Conservation (phyloP, 2,113 vertebrate species). For the Chroicocephalus ridibundus region DNA sequence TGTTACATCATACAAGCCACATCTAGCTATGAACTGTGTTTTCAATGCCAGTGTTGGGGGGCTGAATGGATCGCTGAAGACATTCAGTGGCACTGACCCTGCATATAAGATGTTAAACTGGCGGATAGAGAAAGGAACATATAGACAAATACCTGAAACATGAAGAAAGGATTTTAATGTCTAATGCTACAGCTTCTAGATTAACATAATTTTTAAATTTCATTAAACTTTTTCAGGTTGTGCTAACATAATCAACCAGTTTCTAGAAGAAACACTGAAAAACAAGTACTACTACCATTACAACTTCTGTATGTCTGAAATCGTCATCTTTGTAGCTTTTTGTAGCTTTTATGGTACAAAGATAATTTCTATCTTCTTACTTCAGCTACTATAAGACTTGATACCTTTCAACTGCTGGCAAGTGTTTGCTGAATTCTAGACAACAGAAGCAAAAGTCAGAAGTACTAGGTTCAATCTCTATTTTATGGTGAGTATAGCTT, state of each 20-base stretch:
- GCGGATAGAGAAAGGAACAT: not conserved
- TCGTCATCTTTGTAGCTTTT: not conserved
- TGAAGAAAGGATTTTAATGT: not conserved
- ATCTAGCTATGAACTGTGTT: not conserved
- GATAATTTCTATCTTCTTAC: not conserved
- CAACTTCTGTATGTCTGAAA: not conserved
- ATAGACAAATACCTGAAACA: not conserved
- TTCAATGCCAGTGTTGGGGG: not conserved
- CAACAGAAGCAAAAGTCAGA: not conserved
- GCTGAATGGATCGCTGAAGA: not conserved
- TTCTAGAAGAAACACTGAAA: not conserved
- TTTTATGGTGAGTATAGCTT: not conserved
- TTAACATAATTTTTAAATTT: not conserved
- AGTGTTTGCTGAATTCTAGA: not conserved
- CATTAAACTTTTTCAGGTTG: not conserved
- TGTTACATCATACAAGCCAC: not conserved
- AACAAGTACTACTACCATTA: not conserved
- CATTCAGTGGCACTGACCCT: not conserved
- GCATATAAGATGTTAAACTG: not conserved
- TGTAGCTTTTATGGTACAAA: not conserved
- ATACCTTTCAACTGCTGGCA: not conserved
- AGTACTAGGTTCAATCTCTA: not conserved
- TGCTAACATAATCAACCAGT: not conserved
- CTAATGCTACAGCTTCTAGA: not conserved
- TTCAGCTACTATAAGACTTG: not conserved